These are phyloP conservation scores for Myotis vivesi DNA, from an alignment of 2,797 vertebrate genomes.

Conservation along the genomic window DNA sequence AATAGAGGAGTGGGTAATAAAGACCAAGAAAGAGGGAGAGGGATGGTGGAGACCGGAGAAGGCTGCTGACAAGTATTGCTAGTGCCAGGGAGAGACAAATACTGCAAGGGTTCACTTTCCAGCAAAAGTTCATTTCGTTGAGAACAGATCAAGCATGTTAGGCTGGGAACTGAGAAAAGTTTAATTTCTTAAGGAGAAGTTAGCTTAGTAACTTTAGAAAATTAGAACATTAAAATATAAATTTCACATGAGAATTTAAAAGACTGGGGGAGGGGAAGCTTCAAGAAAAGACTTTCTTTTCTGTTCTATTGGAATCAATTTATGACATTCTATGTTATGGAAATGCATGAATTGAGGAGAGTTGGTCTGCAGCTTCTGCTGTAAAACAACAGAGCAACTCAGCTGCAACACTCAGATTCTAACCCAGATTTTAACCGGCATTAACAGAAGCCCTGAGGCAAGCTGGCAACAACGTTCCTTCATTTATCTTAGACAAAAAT, in stretches of 20 bases:
- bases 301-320: not conserved
- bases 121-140: not conserved
- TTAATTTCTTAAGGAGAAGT: slow-evolving; percentile 9
- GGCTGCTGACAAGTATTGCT: not conserved
- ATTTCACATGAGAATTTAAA: slow-evolving; percentile 31
- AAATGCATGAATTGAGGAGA: not conserved
- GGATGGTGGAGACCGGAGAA: not conserved
- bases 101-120: not conserved
- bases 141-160: not conserved
- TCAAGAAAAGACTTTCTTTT: slow-evolving; percentile 11
- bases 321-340: not conserved
- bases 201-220: slow-evolving; percentile 6
- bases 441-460: not conserved
- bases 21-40: not conserved
- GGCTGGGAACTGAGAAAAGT: not conserved
- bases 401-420: not conserved
- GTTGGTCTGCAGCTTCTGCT: not conserved
- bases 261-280: not conserved
- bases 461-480: not conserved
- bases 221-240: slow-evolving; percentile 5
- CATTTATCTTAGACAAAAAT: not conserved
- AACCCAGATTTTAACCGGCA: not conserved
- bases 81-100: not conserved
- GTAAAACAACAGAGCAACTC: not conserved
- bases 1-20: not conserved